Conservation (phyloP, 2,888 invertebrate species). For the Julus scandinavius region DNA sequence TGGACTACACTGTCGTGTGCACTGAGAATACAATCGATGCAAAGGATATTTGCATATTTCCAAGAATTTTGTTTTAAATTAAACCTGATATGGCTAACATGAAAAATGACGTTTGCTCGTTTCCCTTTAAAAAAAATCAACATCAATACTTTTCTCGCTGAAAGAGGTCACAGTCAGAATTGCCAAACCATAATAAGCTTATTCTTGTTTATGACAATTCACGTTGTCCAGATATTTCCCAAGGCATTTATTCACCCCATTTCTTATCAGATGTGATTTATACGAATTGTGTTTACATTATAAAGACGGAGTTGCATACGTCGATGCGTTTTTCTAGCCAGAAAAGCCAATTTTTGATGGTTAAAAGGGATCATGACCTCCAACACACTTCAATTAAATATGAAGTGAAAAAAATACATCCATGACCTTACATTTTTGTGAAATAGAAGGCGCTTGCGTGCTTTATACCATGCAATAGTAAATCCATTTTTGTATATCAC, state of each 20-base stretch:
- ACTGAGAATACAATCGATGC: too few species aligned
- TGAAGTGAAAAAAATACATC: background rate
- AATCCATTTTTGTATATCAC: too few species aligned
- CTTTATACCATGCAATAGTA: too few species aligned
- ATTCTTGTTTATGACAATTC: background rate
- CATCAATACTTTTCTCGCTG: background rate
- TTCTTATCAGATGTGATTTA: slow-evolving; percentile 35
- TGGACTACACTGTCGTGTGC: too few species aligned
- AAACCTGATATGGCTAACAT: background rate
- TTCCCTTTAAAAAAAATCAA: slow-evolving; percentile 27
- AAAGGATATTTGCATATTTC: too few species aligned
- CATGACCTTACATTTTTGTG: background rate
- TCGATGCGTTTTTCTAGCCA: background rate
- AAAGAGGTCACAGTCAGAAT: background rate
- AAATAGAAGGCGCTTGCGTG: background rate
- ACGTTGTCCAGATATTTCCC: slow-evolving; percentile 37
- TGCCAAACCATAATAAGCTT: background rate
- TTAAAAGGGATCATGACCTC: slow-evolving; percentile 16
- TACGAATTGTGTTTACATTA: slow-evolving; percentile 39
- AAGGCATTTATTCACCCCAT: slow-evolving; percentile 7
- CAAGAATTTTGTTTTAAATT: background rate
- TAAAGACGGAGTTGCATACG: background rate
- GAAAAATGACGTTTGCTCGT: background rate
- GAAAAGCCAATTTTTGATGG: slow-evolving; percentile 1
- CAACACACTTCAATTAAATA: background rate